A percentile compares a stretch with the other conserved stretches of the same genome.
Evolutionary conservation across 1,140 invertebrate species (phyloP).

Genomic region (Calycopis cecrops): DNA sequence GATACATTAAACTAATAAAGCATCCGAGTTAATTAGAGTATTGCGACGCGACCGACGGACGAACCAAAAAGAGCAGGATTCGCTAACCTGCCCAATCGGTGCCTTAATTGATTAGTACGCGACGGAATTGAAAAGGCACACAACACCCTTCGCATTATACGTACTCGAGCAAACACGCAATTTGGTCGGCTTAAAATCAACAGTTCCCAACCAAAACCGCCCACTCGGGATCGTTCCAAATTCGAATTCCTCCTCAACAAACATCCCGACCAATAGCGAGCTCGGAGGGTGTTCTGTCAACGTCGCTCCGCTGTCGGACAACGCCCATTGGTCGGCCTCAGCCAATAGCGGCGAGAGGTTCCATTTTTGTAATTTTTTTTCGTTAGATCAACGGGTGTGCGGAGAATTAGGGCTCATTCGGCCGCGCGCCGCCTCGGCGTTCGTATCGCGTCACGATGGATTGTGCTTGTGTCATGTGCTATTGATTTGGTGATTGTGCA

Average conservation of each 20-base stretch:
- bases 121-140: constrained; percentile 43
- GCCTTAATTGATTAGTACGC: constrained; percentile 63
- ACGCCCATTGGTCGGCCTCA: constrained; percentile 31
- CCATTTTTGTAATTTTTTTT: constrained; percentile 53
- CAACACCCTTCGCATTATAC: constrained; percentile 26
- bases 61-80: constrained; percentile 39
- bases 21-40: constrained; percentile 66
- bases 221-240: constrained; percentile 57
- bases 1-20: constrained; percentile 67
- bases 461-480: constrained; percentile 67
- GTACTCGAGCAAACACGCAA: constrained; percentile 32
- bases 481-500: constrained; percentile 53
- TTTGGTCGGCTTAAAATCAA: constrained; percentile 51
- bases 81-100: constrained; percentile 50
- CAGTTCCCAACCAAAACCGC: constrained; percentile 35
- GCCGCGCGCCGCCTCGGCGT: constrained; percentile 66
- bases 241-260: constrained; percentile 53
- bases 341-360: constrained; percentile 46
- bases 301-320: constrained; percentile 21
- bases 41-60: constrained; percentile 36
- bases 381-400: constrained; percentile 28
- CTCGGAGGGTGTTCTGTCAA: constrained; percentile 21
- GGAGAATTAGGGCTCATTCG: constrained; percentile 48
- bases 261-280: constrained; percentile 39
- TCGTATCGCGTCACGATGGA: constrained; percentile 67